Base-by-base conservation (phyloP, 2,888 invertebrate species). In the Sialis lutaria region DNA sequence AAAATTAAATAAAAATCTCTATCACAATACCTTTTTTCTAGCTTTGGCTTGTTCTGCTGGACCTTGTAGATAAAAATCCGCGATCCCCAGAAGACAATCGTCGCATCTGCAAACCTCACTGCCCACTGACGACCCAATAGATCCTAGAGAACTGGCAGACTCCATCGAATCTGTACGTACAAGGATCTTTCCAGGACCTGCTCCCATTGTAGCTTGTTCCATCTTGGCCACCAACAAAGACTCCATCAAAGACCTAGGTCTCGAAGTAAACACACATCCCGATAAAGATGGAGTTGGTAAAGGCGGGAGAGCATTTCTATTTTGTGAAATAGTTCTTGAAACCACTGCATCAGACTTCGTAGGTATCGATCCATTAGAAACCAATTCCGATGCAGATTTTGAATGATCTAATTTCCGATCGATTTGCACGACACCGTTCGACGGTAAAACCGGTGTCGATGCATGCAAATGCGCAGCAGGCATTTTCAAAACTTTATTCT, bases 51-150 rank as follows among this genome's bases (percentile, higher is more conserved):
- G 63, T 54, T 73, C 74, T 42, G 64, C 64, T 45, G 75, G 73
- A 44, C 60, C 65, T 41, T 70, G 69, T 58, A 73, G 70, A 60
- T 83, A 82, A 54, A 78, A 72, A 67, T 87, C 87, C 53, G 79
- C 84, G 53, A 87, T 87, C 5, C 85, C 87, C 53, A 87, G 70
- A 50, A 87, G 67, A 56, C 87, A 87, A 63, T 88, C 87, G 60
- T 87, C 87, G 61, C 87, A 88, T 51, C 79, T 72, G 63, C 87
- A 87, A 53, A 85, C 78, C 58, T 84, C 84, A 62, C 80, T 79
- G 6, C 77, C 69, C 52, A 75, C 57, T 6, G 84, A 83, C 1
- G 82, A 82, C 12, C 78, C 74, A 48, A 77, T 69, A 47, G 82
- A 82, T 47, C 63, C 63, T 42, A 62, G 60, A 3, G 67, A 67